Conservation (phyloP, 2,113 vertebrate species). For the Megatriorchis doriae region DNA sequence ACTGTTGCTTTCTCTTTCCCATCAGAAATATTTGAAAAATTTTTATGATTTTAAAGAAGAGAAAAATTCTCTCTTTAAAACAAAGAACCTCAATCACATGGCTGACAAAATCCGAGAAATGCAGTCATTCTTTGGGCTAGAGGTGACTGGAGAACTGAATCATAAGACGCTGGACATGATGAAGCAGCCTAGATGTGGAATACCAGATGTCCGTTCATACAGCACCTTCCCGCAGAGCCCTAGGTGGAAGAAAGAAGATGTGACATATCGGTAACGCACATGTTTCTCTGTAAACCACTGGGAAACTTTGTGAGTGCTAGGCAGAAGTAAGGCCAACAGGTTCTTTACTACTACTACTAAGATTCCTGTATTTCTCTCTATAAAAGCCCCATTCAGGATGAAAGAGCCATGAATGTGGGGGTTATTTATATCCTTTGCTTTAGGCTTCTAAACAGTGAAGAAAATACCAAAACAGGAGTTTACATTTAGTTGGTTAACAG, state of each 20-base stretch:
- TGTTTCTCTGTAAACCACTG: not conserved
- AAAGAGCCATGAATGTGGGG: not conserved
- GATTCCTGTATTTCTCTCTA: not conserved
- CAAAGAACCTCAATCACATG: not conserved
- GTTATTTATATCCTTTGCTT: not conserved
- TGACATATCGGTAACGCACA: slow-evolving; percentile 62
- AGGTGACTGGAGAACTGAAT: slow-evolving; percentile 63
- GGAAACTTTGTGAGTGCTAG: not conserved
- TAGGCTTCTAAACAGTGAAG: not conserved
- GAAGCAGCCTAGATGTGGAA: slow-evolving; percentile 66
- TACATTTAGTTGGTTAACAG: not conserved
- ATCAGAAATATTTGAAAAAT: slow-evolving; percentile 65
- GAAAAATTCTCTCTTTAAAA: not conserved
- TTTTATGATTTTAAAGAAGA: slow-evolving; percentile 63
- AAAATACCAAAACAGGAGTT: not conserved
- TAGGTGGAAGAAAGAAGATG: slow-evolving; percentile 46
- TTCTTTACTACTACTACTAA: not conserved
- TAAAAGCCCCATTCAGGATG: not conserved
- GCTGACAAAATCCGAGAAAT: slow-evolving; percentile 60
- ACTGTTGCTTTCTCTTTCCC: not conserved
- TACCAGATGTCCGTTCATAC: slow-evolving; percentile 51
- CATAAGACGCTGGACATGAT: slow-evolving; percentile 43
- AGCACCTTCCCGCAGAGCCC: slow-evolving; percentile 39
- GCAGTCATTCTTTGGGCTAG: slow-evolving; percentile 66
- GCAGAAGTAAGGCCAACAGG: not conserved